A percentile compares a stretch with the other conserved stretches of the same genome.
These are phyloP conservation scores for Myiothlypis coronata DNA, from an alignment of 2,797 vertebrate genomes.

Conservation along the genomic window DNA sequence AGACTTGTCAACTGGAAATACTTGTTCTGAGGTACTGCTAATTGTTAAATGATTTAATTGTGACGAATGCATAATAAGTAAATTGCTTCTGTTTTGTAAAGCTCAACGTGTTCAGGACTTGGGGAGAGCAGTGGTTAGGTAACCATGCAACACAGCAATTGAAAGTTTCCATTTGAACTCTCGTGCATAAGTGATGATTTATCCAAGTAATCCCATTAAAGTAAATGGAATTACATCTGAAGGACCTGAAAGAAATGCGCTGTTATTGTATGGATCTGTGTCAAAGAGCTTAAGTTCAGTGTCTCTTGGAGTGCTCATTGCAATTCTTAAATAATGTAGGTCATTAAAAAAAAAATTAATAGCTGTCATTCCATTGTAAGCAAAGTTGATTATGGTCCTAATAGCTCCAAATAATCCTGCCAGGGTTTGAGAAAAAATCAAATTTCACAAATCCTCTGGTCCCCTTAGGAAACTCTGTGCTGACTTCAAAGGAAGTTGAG, in stretches of 20 bases:
- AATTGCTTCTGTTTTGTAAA: neutral
- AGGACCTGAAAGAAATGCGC: neutral
- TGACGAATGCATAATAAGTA: neutral
- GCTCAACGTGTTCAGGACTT: neutral
- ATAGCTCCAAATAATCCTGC: neutral
- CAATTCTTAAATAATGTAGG: neutral
- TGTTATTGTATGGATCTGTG: neutral
- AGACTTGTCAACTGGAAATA: slow-evolving; percentile 10
- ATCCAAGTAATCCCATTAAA: neutral
- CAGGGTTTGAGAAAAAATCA: neutral
- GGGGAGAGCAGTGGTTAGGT: neutral
- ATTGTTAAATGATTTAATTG: slow-evolving; percentile 17
- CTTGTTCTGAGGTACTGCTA: neutral
- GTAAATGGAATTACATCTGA: neutral
- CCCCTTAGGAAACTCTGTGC: neutral
- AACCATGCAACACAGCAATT: neutral
- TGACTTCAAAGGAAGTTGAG: neutral
- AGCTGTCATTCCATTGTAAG: neutral
- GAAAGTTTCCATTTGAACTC: neutral
- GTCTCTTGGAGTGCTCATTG: neutral
- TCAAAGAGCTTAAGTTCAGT: neutral
- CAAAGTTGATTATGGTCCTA: neutral
- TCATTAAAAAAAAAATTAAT: neutral
- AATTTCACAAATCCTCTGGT: neutral
- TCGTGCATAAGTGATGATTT: neutral